Conservation (phyloP, 2,113 vertebrate genomes). For the Charina bottae region DNA sequence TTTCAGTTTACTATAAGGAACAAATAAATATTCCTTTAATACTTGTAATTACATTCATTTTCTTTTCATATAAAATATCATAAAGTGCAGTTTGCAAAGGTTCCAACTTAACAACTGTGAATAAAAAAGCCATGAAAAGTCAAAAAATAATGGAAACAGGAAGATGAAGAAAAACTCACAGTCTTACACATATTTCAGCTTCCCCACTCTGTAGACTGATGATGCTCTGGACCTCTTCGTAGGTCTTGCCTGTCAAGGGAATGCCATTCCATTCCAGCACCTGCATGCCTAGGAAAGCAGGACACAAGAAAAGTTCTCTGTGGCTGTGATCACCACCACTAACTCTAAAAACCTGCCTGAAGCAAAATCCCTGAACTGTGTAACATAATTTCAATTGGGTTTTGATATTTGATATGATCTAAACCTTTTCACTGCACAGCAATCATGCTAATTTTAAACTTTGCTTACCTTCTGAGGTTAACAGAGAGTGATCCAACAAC, state of each 20-base stretch:
- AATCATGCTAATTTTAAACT: not conserved
- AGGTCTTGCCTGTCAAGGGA: slow-evolving; percentile 90
- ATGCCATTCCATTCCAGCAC: slow-evolving; percentile 98
- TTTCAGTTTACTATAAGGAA: slow-evolving; percentile 56
- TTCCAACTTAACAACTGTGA: slow-evolving; percentile 78
- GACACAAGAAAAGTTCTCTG: not conserved
- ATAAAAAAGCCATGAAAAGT: slow-evolving; percentile 76
- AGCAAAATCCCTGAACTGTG: slow-evolving; percentile 17
- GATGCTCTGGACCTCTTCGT: slow-evolving; percentile 96
- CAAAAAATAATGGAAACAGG: slow-evolving; percentile 80
- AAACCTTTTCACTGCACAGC: slow-evolving; percentile 43
- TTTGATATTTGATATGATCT: slow-evolving; percentile 30
- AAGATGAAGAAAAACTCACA: slow-evolving; percentile 91
- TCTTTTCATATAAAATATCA: slow-evolving; percentile 45
- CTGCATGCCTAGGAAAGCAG: slow-evolving; percentile 90
- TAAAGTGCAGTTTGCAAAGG: slow-evolving; percentile 65
- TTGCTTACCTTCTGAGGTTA: slow-evolving; percentile 52
- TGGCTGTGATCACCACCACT: not conserved
- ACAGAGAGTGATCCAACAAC: not conserved
- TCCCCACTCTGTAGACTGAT: slow-evolving; percentile 91
- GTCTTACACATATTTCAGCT: slow-evolving; percentile 98
- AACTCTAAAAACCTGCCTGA: not conserved
- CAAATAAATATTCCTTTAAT: slow-evolving; percentile 52
- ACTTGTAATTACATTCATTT: slow-evolving; percentile 35
- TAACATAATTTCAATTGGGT: slow-evolving; percentile 39